phyloP scores from a whole-genome alignment of 2,797 vertebrate species.

The Danio tinwini region DNA sequence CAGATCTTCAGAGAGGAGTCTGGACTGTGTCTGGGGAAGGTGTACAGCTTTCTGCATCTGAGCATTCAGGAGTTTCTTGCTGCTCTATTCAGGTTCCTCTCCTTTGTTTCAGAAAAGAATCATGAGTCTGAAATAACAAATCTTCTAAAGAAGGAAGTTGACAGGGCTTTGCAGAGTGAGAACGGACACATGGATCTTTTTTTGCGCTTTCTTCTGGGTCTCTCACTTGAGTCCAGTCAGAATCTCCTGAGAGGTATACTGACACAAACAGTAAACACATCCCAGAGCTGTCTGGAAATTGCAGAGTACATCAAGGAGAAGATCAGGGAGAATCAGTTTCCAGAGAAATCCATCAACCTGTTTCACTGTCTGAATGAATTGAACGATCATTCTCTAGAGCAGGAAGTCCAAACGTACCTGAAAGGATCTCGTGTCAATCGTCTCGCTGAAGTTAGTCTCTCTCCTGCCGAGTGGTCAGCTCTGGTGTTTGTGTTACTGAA shows the following conservation, averaged over 20 bases:
- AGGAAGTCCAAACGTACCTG: constrained; percentile 30
- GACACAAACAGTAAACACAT: neutral
- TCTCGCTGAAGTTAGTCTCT: constrained; percentile 1
- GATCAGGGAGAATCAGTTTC: constrained; percentile 3
- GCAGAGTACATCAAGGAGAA: constrained; percentile 31
- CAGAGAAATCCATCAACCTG: constrained; percentile 39
- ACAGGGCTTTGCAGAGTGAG: constrained; percentile 36
- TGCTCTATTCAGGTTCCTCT: neutral
- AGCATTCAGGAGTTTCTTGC: constrained; percentile 9
- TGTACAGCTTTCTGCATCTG: constrained; percentile 12
- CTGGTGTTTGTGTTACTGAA: constrained; percentile 42
- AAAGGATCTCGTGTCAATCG: neutral
- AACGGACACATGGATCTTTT: constrained; percentile 37
- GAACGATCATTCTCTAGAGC: constrained; percentile 34
- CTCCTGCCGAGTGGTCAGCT: constrained; percentile 40
- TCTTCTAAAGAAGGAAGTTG: constrained; percentile 26
- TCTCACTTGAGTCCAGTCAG: constrained; percentile 32
- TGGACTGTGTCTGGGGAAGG: neutral
- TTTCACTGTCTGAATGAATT: constrained; percentile 36
- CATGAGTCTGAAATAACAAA: neutral
- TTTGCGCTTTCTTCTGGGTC: constrained; percentile 31
- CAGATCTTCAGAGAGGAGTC: constrained; percentile 30
- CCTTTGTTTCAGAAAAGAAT: neutral
- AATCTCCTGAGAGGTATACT: neutral
- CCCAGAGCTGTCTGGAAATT: constrained; percentile 8